These are phyloP conservation scores for Falcaria lacertinaria DNA, from an alignment of 2,888 invertebrate genomes.

Conservation along the genomic window DNA sequence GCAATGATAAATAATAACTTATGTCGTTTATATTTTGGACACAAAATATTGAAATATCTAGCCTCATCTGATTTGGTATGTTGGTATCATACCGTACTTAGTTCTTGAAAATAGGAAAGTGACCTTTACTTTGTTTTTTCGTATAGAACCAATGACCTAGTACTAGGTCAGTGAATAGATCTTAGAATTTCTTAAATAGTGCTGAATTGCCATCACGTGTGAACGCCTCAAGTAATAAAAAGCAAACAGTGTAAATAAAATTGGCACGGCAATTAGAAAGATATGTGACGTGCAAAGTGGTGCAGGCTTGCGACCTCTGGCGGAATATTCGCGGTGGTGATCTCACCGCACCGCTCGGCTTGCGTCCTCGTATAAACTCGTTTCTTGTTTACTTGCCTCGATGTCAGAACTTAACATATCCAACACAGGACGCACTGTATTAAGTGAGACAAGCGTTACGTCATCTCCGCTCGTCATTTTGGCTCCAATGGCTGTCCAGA, in stretches of 20 bases:
- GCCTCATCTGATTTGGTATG: too few species aligned
- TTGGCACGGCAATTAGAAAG: constrained; percentile 66
- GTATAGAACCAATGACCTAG: too few species aligned
- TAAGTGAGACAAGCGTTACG: constrained; percentile 49
- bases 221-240: constrained; percentile 36
- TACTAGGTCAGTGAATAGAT: too few species aligned
- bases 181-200: constrained; percentile 20
- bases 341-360: constrained; percentile 67
- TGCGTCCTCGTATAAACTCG: constrained; percentile 75
- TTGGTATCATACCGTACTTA: too few species aligned
- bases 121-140: constrained; percentile 29
- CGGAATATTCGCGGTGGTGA: constrained; percentile 68
- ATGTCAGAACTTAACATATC: constrained; percentile 61
- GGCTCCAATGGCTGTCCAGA: constrained; percentile 4
- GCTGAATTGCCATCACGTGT: constrained; percentile 34
- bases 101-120: too few species aligned
- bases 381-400: constrained; percentile 72
- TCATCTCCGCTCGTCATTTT: constrained; percentile 40
- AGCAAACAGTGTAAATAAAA: constrained; percentile 56
- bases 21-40: too few species aligned
- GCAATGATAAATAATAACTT: too few species aligned
- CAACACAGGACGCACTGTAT: constrained; percentile 58
- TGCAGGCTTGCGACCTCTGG: constrained; percentile 70
- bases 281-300: constrained; percentile 63
- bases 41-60: too few species aligned